phyloP scores from a whole-genome alignment of 2,797 vertebrate species.

The Eulemur coronatus region DNA sequence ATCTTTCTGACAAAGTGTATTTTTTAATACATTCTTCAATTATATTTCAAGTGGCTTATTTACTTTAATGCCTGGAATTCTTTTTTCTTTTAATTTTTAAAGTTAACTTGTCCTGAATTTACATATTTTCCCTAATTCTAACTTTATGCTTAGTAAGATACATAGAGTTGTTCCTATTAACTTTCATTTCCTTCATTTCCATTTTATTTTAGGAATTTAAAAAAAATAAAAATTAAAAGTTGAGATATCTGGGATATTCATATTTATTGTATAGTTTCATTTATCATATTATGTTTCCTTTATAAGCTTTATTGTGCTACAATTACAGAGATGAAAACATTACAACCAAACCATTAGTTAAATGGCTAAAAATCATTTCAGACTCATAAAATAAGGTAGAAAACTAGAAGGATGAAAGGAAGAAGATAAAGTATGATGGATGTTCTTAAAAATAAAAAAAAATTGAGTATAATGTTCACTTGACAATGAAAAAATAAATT shows the following conservation, averaged over 20 bases:
- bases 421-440: not conserved
- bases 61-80: not conserved
- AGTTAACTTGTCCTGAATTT: not conserved
- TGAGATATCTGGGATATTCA: not conserved
- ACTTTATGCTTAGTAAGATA: not conserved
- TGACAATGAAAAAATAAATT: not conserved
- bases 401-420: not conserved
- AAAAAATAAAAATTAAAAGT: not conserved
- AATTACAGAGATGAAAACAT: not conserved
- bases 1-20: not conserved
- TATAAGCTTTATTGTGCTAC: not conserved
- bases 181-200: not conserved
- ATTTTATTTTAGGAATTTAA: not conserved
- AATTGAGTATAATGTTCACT: not conserved
- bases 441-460: not conserved
- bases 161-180: not conserved
- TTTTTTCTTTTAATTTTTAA: conserved; percentile 4
- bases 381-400: not conserved
- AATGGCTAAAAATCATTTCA: conserved; percentile 30
- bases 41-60: not conserved
- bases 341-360: not conserved
- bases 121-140: not conserved
- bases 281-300: not conserved
- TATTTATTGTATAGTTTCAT: not conserved
- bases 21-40: not conserved